Base-by-base conservation (phyloP, 2,797 vertebrate genomes). In the Squalus acanthias region DNA sequence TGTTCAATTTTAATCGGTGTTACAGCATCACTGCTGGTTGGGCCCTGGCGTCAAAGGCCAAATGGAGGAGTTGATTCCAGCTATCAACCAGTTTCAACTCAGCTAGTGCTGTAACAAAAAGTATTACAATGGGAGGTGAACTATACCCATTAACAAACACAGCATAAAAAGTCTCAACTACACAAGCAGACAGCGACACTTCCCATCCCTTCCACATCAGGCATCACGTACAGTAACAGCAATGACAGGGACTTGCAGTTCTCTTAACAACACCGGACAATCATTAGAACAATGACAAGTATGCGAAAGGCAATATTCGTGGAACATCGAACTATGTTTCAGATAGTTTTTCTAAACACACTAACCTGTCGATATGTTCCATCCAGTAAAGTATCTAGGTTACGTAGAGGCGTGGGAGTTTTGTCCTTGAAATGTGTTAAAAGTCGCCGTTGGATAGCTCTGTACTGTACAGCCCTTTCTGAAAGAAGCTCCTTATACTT, bases 341-440 rank as follows among this genome's bases (percentile, higher is more conserved):
- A 65, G 4, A 8, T 33, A 92, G 46, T 29, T 74, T 91, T 95
- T 72, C 39, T 79, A 15, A 79, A 67, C 33, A 53, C 13, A 95
- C 97, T 97, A 91, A 99, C 99, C 98, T 99, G 99, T 97, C 98
- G 98, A 97, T 99, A 99, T 0, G 99, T 99, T 96, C 99, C 98
- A 91, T 99, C 99, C 97, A 99, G 97, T 97, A 99, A 98, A 0
- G 98, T 99, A 97, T 99, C 99, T 96, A 99, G 98, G 98, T 99
- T 99, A 96, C 99, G 99, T 91, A 99, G 98, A 0, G 99, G 99
- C 8, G 98, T 98, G 0, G 99, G 99, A 70, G 99, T 99, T 97
- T 99, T 99, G 97, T 99, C 99, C 97, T 99, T 99, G 97, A 99
- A 99, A 60, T 99, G 98, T 53, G 98, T 99, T 97, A 99, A 97